These are phyloP conservation scores for Machimus rusticus DNA, from an alignment of 2,888 invertebrate genomes.

Conservation along the genomic window DNA sequence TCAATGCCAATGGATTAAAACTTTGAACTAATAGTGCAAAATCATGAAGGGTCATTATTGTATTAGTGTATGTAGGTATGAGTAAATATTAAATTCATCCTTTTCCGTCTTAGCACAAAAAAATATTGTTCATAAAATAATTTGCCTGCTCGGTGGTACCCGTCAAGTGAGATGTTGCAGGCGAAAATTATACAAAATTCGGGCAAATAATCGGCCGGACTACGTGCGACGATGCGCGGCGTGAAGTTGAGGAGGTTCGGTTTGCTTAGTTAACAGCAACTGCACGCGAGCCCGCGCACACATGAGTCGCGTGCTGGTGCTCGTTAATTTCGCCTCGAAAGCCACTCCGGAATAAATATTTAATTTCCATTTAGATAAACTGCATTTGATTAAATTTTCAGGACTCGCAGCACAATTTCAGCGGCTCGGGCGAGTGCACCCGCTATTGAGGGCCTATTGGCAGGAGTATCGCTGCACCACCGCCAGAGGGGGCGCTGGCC, in stretches of 20 bases:
- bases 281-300: background rate
- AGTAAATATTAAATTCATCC: background rate
- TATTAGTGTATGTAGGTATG: background rate
- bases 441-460: background rate
- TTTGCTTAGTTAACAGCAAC: background rate
- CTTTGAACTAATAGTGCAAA: background rate
- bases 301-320: background rate
- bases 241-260: background rate
- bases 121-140: background rate
- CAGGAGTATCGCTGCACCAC: background rate
- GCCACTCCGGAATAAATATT: conserved; percentile 33
- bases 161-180: background rate
- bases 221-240: background rate
- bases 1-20: too few relatives aligned
- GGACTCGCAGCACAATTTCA: background rate
- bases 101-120: background rate
- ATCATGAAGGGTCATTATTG: background rate
- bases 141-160: background rate
- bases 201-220: background rate
- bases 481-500: background rate
- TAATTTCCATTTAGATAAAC: conserved; percentile 42
- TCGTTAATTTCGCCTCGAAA: conserved; percentile 21
- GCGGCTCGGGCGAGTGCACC: background rate
- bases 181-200: background rate
- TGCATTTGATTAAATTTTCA: conserved; percentile 40